Conservation (phyloP, 2,113 vertebrate genomes). For the Neolamprologus variostigma region DNA sequence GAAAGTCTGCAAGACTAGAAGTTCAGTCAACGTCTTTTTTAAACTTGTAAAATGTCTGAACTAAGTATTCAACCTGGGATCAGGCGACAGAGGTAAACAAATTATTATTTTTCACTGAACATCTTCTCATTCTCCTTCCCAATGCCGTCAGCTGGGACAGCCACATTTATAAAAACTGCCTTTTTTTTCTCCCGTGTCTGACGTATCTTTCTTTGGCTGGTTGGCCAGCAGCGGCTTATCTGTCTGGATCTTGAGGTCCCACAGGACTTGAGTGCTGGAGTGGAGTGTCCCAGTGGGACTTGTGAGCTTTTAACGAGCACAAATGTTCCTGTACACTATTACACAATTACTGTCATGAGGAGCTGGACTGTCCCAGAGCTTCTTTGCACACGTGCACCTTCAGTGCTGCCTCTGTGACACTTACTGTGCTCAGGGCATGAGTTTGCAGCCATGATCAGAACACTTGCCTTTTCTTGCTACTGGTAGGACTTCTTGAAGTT, state of each 20-base stretch:
- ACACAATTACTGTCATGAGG: not conserved
- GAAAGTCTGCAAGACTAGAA: not conserved
- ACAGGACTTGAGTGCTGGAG: not conserved
- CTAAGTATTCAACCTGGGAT: not conserved
- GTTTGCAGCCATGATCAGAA: not conserved
- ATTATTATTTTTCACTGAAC: not conserved
- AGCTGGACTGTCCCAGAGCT: not conserved
- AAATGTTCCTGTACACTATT: not conserved
- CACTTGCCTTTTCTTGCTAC: not conserved
- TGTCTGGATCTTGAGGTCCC: not conserved
- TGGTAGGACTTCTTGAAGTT: not conserved
- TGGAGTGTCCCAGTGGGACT: not conserved
- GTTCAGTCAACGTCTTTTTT: not conserved
- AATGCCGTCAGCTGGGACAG: not conserved
- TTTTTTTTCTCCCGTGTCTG: accelerated
- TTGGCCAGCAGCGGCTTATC: not conserved
- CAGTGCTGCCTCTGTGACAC: not conserved
- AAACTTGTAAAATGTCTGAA: not conserved
- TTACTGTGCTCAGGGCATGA: not conserved
- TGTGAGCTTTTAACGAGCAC: not conserved
- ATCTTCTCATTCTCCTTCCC: not conserved
- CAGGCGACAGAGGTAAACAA: not conserved
- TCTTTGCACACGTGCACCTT: not conserved
- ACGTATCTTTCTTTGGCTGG: not conserved
- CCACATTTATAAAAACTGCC: not conserved